A percentile compares a stretch with the other conserved stretches of the same genome.
Evolutionary conservation across 2,888 invertebrate species (phyloP).

Genomic region (Agonum fuliginosum): DNA sequence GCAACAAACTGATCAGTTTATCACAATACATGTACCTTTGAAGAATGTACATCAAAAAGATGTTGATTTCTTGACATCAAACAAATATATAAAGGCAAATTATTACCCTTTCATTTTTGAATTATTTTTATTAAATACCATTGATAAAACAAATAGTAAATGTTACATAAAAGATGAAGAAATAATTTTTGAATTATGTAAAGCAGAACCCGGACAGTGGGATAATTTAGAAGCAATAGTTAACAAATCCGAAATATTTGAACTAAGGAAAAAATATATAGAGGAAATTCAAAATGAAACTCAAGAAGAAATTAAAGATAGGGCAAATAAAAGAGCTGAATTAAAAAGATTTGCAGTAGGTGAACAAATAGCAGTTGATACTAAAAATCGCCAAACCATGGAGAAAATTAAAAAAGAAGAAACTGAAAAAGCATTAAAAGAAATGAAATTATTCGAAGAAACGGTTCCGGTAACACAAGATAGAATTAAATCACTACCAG

Average conservation of each 20-base stretch:
- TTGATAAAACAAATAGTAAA: conserved; percentile 79
- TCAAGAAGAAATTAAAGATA: conserved; percentile 75
- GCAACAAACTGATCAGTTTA: conserved; percentile 79
- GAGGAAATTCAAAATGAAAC: conserved; percentile 76
- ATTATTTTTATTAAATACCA: conserved; percentile 78
- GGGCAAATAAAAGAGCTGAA: conserved; percentile 73
- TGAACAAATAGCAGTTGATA: conserved; percentile 78
- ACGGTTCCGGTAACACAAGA: conserved; percentile 52
- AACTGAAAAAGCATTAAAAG: conserved; percentile 79
- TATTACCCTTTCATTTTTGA: conserved; percentile 86
- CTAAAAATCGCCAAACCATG: conserved; percentile 77
- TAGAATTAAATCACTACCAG: conserved; percentile 33
- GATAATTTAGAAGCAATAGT: conserved; percentile 75
- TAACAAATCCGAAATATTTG: conserved; percentile 76
- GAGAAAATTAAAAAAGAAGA: conserved; percentile 79
- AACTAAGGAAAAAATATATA: conserved; percentile 76
- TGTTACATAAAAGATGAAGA: conserved; percentile 79
- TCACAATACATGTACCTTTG: conserved; percentile 81
- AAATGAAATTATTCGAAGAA: conserved; percentile 78
- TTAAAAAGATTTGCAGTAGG: conserved; percentile 77
- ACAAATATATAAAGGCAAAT: conserved; percentile 83
- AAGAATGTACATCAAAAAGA: conserved; percentile 77
- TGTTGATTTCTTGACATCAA: conserved; percentile 81
- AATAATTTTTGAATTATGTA: conserved; percentile 81
- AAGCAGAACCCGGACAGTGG: conserved; percentile 77